phyloP scores from a whole-genome alignment of 2,888 invertebrate species.

The Rambutsinella grinnellia region DNA sequence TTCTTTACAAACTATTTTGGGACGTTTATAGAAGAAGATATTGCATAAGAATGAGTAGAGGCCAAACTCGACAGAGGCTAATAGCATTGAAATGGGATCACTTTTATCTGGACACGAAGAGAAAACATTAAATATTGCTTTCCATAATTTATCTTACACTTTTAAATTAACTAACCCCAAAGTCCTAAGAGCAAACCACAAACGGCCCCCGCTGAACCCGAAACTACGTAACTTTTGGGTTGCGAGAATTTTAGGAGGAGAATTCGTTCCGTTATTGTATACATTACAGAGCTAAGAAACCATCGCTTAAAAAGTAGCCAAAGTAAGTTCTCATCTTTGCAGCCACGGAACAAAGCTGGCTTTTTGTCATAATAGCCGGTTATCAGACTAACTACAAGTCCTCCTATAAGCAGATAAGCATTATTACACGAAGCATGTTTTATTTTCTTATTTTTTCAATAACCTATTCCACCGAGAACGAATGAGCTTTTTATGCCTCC shows the following conservation, averaged over 20 bases:
- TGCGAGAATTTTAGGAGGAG: slow-evolving; percentile 24
- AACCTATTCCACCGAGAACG: slow-evolving; percentile 36
- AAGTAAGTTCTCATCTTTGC: not conserved
- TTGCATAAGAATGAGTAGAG: not conserved
- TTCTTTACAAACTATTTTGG: not conserved
- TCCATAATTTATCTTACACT: not conserved
- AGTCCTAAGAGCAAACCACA: slow-evolving; percentile 24
- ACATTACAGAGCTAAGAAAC: not conserved
- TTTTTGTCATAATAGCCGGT: slow-evolving; percentile 25
- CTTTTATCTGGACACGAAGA: not conserved
- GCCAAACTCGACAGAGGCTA: not conserved
- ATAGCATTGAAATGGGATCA: not conserved
- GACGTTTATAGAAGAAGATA: not conserved
- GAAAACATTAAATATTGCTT: too few relatives aligned
- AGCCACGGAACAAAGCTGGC: not conserved
- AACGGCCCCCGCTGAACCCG: slow-evolving; percentile 21
- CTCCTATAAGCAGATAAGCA: slow-evolving; percentile 21
- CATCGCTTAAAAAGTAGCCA: slow-evolving; percentile 3
- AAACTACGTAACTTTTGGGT: slow-evolving; percentile 20
- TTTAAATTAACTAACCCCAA: slow-evolving; percentile 15
- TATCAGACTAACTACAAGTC: slow-evolving; percentile 13
- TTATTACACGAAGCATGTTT: not conserved
- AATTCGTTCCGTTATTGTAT: slow-evolving; percentile 21
- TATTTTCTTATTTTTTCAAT: not conserved
- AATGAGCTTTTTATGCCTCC: slow-evolving; percentile 34